Percentiles rank a stretch among this genome's conserved stretches.
Conservation (phyloP, 2,888 invertebrate species). For the Lordiphosa andalusiaca region DNA sequence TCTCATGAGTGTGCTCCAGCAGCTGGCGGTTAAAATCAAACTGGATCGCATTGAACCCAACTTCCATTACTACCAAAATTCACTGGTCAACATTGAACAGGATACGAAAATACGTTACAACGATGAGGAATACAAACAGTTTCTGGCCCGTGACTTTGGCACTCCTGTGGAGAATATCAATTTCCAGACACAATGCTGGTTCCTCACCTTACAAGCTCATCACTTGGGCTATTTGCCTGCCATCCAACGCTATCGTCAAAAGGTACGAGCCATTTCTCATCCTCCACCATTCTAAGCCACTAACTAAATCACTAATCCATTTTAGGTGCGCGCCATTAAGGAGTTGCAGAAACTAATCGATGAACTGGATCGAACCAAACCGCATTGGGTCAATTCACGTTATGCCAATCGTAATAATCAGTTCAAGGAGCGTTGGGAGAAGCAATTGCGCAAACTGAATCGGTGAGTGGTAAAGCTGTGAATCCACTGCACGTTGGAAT, state of each 20-base stretch:
- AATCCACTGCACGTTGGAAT: no score
- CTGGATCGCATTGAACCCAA: constrained; percentile 93
- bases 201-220: constrained; percentile 95
- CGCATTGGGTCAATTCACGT: constrained; percentile 89
- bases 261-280: constrained; percentile 83
- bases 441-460: constrained; percentile 89
- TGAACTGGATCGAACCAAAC: constrained; percentile 89
- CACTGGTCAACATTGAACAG: constrained; percentile 86
- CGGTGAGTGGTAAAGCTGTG: constrained; percentile 80
- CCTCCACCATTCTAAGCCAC: no score
- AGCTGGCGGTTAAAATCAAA: constrained; percentile 93
- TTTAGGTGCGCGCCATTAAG: constrained; percentile 83
- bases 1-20: constrained; percentile 93
- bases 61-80: constrained; percentile 92
- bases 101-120: constrained; percentile 92
- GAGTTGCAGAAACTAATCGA: constrained; percentile 94
- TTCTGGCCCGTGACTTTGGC: constrained; percentile 63
- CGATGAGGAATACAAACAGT: constrained; percentile 86
- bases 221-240: constrained; percentile 95
- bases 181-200: constrained; percentile 98
- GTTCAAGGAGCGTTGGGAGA: constrained; percentile 91
- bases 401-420: constrained; percentile 90
- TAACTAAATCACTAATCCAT: no score
- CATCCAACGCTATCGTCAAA: constrained; percentile 90
- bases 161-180: constrained; percentile 85